phyloP scores from a whole-genome alignment of 1,140 invertebrate species.

The Samia ricini region DNA sequence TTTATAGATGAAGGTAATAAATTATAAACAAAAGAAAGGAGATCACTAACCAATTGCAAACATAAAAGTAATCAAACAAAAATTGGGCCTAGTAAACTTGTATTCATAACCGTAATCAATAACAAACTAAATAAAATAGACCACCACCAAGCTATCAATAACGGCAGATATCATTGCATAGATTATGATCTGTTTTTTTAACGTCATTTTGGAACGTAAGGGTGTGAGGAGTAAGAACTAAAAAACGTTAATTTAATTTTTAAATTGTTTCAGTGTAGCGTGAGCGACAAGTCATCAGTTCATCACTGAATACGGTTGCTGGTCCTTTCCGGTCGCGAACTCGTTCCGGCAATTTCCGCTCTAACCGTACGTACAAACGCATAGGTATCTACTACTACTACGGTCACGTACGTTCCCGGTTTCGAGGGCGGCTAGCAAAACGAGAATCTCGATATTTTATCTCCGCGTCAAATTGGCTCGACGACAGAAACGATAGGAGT shows the following conservation, averaged over 20 bases:
- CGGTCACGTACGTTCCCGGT: neutral
- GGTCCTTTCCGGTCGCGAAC: conserved; percentile 5
- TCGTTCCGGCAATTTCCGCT: conserved; percentile 9
- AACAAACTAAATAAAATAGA: too few species aligned
- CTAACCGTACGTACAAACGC: neutral
- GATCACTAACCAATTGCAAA: too few species aligned
- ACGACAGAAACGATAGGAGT: neutral
- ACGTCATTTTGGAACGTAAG: too few species aligned
- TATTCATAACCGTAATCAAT: too few species aligned
- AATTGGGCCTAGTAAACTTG: too few species aligned
- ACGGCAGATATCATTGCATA: too few species aligned
- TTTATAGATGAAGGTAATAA: too few species aligned
- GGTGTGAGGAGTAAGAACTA: neutral
- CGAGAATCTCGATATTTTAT: neutral
- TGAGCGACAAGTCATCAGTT: conserved; percentile 2
- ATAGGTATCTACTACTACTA: neutral
- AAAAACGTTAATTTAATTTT: neutral
- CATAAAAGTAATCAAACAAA: too few species aligned
- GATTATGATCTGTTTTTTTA: too few species aligned
- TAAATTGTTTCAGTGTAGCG: neutral
- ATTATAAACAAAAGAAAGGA: too few species aligned
- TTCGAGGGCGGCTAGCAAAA: neutral
- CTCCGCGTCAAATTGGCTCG: neutral
- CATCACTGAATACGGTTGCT: conserved; percentile 4
- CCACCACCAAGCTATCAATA: too few species aligned